A percentile compares a stretch with the other conserved stretches of the same genome.
Conservation (phyloP, 2,113 vertebrate genomes). For the Tetrao urogallus region DNA sequence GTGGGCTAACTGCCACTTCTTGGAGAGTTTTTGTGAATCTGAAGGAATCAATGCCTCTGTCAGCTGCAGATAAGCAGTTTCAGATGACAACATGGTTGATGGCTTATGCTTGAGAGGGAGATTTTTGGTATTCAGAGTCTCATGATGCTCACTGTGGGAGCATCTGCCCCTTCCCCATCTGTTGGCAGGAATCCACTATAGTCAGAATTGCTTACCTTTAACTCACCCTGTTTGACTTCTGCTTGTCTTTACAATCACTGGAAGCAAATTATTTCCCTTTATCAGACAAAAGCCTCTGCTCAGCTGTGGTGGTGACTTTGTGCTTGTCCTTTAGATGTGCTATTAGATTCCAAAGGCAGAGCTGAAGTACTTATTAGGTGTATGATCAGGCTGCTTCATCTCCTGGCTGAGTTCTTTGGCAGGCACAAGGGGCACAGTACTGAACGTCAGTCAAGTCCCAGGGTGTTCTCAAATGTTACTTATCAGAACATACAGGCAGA, state of each 20-base stretch:
- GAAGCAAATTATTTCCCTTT: background rate
- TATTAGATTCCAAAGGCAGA: background rate
- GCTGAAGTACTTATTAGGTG: background rate
- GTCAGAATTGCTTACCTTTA: background rate
- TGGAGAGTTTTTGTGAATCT: background rate
- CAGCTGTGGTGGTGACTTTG: background rate
- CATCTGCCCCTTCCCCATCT: background rate
- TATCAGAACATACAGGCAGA: background rate
- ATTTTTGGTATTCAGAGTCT: background rate
- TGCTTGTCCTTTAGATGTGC: background rate
- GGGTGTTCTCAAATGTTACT: background rate
- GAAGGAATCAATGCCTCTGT: background rate
- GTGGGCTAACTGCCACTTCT: background rate
- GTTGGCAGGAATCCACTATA: background rate
- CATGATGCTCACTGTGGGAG: background rate
- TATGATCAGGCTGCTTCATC: background rate
- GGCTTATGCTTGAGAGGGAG: background rate
- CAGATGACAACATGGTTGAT: background rate
- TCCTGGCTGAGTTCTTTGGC: background rate
- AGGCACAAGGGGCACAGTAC: background rate
- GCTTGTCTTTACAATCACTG: background rate
- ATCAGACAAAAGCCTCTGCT: background rate
- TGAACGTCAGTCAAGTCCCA: background rate
- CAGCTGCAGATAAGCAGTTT: background rate
- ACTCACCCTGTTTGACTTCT: background rate